phyloP scores from a whole-genome alignment of 1,140 invertebrate genomes.

The Schlechtendalia chinensis region DNA sequence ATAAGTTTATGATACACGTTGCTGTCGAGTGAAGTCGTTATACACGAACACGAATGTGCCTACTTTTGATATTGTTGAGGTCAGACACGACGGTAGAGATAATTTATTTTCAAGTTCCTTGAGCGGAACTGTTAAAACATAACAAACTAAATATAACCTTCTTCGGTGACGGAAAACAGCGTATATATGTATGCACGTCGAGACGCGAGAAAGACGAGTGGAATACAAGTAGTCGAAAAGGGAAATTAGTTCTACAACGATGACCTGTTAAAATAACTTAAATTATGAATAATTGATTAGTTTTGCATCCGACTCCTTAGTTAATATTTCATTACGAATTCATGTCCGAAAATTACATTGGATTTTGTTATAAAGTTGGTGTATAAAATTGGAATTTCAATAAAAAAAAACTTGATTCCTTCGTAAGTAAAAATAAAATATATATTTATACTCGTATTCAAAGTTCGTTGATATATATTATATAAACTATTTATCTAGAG shows the following conservation, averaged over 20 bases:
- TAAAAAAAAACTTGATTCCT: background rate
- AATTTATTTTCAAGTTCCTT: background rate
- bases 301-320: background rate
- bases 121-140: background rate
- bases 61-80: background rate
- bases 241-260: slow-evolving; percentile 9
- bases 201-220: background rate
- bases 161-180: background rate
- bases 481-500: too few relatives aligned
- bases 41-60: background rate
- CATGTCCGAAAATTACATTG: slow-evolving; percentile 6
- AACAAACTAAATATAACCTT: background rate
- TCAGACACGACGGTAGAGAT: background rate
- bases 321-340: background rate
- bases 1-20: background rate
- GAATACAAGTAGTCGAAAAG: background rate
- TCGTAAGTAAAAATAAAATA: too few relatives aligned
- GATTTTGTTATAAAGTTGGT: background rate
- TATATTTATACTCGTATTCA: too few relatives aligned
- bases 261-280: slow-evolving; percentile 18
- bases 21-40: background rate
- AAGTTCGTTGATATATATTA: too few relatives aligned
- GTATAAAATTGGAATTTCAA: background rate
- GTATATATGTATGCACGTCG: background rate
- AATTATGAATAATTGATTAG: slow-evolving; percentile 19